A percentile compares a stretch with the other conserved stretches of the same genome.
These are phyloP conservation scores for Dynastes grantii DNA, from an alignment of 2,888 invertebrate genomes.

Conservation along the genomic window DNA sequence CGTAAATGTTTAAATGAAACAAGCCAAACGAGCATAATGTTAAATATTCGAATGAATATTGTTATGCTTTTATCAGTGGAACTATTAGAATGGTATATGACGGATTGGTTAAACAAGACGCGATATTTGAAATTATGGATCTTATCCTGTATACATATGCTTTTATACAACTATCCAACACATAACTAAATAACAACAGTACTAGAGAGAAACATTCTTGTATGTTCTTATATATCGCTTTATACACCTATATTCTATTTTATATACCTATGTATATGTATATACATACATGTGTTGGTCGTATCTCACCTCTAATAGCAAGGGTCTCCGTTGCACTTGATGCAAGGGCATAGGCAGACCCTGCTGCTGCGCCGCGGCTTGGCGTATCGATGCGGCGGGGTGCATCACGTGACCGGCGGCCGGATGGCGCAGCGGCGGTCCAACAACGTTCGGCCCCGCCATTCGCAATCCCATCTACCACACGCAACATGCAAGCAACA, in stretches of 20 bases:
- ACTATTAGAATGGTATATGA: no score
- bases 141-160: conserved; percentile 3
- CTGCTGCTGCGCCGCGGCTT: conserved; percentile 70
- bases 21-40: no score
- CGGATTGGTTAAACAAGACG: no score
- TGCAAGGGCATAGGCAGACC: conserved; percentile 67
- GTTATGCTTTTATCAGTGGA: no score
- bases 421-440: conserved; percentile 67
- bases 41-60: no score
- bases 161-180: not conserved
- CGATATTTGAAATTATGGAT: not conserved
- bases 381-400: conserved; percentile 59
- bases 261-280: not conserved
- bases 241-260: not conserved
- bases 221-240: no score
- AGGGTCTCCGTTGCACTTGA: conserved; percentile 77
- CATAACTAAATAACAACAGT: not conserved
- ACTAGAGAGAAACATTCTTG: no score
- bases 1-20: no score
- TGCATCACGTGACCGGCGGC: conserved; percentile 67
- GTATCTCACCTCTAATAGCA: conserved; percentile 86
- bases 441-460: conserved; percentile 63
- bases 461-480: conserved; percentile 71
- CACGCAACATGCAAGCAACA: conserved; percentile 71
- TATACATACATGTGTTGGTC: not conserved